phyloP scores from a whole-genome alignment of 2,113 vertebrate species.

The Buteo buteo region DNA sequence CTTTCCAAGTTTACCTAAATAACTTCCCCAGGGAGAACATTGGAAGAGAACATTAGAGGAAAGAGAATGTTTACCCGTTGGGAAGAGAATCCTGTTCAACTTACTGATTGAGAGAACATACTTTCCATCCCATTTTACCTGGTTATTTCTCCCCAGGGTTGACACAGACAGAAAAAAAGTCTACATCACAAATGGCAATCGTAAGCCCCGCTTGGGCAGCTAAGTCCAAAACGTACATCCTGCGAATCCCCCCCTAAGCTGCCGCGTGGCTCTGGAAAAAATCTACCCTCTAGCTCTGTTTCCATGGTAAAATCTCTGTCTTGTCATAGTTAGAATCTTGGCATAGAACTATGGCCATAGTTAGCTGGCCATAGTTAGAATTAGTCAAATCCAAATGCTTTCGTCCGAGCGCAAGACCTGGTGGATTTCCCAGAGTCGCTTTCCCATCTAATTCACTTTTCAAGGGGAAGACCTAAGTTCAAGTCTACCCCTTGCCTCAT shows the following conservation, averaged over 20 bases:
- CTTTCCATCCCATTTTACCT: neutral
- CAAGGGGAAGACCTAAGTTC: neutral
- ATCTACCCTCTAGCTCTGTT: neutral
- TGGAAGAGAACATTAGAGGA: neutral
- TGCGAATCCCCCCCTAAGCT: neutral
- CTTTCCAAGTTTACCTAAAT: neutral
- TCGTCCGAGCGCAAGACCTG: neutral
- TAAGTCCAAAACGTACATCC: neutral
- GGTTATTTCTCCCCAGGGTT: neutral
- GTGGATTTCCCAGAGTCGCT: neutral
- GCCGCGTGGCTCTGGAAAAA: neutral
- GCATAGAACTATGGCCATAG: too few species aligned
- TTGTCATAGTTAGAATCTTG: neutral
- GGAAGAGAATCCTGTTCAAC: neutral
- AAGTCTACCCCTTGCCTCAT: neutral
- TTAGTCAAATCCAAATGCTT: neutral
- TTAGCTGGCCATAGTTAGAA: neutral
- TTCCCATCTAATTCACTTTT: neutral
- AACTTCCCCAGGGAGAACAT: neutral
- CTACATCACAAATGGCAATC: neutral
- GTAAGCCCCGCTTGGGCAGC: neutral
- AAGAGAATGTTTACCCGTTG: neutral
- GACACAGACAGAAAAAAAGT: neutral
- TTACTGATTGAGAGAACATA: neutral
- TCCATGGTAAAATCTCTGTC: neutral